Conservation (phyloP, 2,113 vertebrate genomes). For the Clarias batrachus region DNA sequence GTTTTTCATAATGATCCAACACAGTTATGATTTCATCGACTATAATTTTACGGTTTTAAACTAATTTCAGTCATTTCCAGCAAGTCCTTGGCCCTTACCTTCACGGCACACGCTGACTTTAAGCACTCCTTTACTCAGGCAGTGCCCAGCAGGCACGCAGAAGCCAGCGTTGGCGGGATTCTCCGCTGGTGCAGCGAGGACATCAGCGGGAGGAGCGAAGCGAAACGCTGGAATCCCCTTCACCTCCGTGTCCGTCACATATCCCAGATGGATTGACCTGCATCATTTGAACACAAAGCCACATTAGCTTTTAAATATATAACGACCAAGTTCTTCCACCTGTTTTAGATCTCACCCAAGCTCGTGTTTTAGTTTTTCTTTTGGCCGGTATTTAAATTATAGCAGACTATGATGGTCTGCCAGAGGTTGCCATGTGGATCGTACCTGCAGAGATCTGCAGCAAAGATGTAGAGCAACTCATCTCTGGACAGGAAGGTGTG, state of each 20-base stretch:
- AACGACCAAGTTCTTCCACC: neutral
- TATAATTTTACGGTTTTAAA: too few species aligned
- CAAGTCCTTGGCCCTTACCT: constrained; percentile 67
- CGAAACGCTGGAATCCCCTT: constrained; percentile 86
- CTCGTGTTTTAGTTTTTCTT: too few species aligned
- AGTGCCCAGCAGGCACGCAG: constrained; percentile 87
- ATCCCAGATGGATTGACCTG: constrained; percentile 89
- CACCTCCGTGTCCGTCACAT: constrained; percentile 79
- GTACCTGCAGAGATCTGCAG: constrained; percentile 95
- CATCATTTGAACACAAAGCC: neutral
- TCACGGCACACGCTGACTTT: constrained; percentile 91
- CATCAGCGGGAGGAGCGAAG: constrained; percentile 80
- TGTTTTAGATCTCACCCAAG: too few species aligned
- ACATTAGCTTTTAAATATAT: neutral
- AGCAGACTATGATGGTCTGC: neutral
- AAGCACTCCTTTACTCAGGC: constrained; percentile 86
- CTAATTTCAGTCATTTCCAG: too few species aligned
- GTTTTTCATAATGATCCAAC: neutral
- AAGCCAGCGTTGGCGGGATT: constrained; percentile 89
- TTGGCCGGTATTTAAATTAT: neutral
- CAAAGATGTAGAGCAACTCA: constrained; percentile 88
- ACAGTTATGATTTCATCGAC: too few species aligned
- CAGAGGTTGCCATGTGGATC: too few species aligned
- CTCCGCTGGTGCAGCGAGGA: constrained; percentile 79
- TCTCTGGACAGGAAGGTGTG: constrained; percentile 86